Conservation (phyloP, 2,888 invertebrate species). For the Lydus trimaculatus region DNA sequence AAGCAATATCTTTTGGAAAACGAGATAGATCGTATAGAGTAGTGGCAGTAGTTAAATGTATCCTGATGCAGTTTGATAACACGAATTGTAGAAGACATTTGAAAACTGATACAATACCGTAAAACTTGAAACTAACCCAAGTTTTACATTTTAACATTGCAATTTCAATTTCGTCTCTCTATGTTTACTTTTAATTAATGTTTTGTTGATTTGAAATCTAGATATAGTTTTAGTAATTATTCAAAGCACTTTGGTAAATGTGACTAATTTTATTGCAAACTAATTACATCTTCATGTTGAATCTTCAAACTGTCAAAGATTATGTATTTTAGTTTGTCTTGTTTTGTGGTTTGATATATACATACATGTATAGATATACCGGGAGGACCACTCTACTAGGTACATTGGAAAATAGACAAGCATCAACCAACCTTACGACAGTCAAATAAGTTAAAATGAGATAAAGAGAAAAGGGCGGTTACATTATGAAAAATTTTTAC, state of each 20-base stretch:
- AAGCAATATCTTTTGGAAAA: neutral
- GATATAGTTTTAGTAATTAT: neutral
- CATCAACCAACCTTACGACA: too few relatives aligned
- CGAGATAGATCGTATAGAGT: neutral
- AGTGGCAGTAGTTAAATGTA: slow-evolving; percentile 27
- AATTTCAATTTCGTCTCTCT: slow-evolving; percentile 8
- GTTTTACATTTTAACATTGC: too few relatives aligned
- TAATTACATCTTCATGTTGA: slow-evolving; percentile 9
- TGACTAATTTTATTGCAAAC: slow-evolving; percentile 2
- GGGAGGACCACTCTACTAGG: too few relatives aligned
- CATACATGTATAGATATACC: too few relatives aligned
- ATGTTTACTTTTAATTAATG: neutral
- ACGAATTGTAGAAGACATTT: slow-evolving; percentile 16
- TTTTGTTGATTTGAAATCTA: neutral
- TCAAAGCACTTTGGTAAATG: neutral
- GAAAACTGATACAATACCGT: slow-evolving; percentile 23
- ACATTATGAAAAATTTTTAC: too few relatives aligned
- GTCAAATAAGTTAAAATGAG: too few relatives aligned
- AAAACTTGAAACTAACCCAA: slow-evolving; percentile 26
- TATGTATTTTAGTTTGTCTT: neutral
- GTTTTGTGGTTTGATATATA: neutral
- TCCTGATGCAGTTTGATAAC: slow-evolving; percentile 16
- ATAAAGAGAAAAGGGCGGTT: too few relatives aligned
- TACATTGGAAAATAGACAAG: too few relatives aligned
- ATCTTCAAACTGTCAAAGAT: slow-evolving; percentile 9